Evolutionary conservation across 2,888 invertebrate species (phyloP).

Genomic region (Troides oblongomaculatus): DNA sequence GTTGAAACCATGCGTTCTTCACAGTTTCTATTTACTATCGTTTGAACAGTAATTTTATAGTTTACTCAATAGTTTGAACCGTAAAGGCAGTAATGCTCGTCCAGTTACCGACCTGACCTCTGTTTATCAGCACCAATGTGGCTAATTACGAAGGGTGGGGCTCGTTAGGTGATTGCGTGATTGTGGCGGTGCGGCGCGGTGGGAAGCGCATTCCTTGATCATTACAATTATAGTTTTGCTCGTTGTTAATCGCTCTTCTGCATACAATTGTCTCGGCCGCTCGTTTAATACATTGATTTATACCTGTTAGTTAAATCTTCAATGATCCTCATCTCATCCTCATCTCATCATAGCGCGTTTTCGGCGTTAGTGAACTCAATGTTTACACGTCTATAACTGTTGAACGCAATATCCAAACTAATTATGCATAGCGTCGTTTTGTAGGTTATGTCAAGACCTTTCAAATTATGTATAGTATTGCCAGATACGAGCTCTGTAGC

Average conservation of each 20-base stretch:
- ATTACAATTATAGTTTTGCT: constrained; percentile 31
- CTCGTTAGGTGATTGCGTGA: constrained; percentile 16
- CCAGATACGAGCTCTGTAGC: too few relatives aligned
- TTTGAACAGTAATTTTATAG: too few relatives aligned
- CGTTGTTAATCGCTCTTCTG: constrained; percentile 21
- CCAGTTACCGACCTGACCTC: constrained; percentile 11
- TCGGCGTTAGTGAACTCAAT: too few relatives aligned
- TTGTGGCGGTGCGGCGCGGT: constrained; percentile 26
- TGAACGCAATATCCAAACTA: too few relatives aligned
- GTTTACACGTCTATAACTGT: too few relatives aligned
- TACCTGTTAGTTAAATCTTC: background rate
- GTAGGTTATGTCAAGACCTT: too few relatives aligned
- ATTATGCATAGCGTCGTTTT: too few relatives aligned
- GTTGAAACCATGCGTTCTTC: too few relatives aligned
- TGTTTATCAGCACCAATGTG: constrained; percentile 8
- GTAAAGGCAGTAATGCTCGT: background rate
- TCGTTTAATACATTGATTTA: constrained; percentile 15
- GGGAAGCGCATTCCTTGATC: constrained; percentile 35
- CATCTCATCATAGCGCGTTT: too few relatives aligned
- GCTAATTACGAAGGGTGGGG: constrained; percentile 26
- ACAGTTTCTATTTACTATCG: too few relatives aligned
- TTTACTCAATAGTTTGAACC: background rate
- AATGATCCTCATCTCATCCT: too few relatives aligned
- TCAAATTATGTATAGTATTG: too few relatives aligned
- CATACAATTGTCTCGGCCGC: constrained; percentile 20